Base-by-base conservation (phyloP, 30 jellyfish, hydroid and myxozoan species). In the Mastigias papua region DNA sequence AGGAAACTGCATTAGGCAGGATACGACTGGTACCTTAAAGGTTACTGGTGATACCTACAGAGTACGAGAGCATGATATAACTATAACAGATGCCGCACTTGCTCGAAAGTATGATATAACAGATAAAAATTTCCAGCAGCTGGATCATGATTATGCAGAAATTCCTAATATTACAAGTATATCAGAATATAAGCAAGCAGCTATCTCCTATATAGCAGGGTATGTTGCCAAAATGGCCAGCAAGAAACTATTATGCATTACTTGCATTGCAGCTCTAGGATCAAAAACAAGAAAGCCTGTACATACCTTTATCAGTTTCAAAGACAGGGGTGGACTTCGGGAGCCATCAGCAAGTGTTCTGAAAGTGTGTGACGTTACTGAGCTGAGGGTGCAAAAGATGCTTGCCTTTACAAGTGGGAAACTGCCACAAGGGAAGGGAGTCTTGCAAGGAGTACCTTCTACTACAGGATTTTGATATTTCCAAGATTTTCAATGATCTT, bases 251-350 rank as follows among this genome's bases (percentile, higher is more conserved):
- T 2, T 84, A 33, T 84, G 87, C 34, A n/a, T 65, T 23, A 30
- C 32, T 22, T 70, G 93, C 77, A 69, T 84, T 34, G 29, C 35
- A 19, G 88, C 87, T 16, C 81, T 84, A 25, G 93, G 88, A 13
- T 37, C 46, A 75, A 27, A 25, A 22, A 50, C 60, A 54, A 20
- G 2, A 21, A 11, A 73, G 32, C 19, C 28, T 13, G 57, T 27
- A 48, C 67, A 77, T 1, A 31, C 33, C 13, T 80, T 90, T 62
- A 63, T 90, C 31, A 65, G 65, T 21, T 51, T 82, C 50, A 90
- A 90, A 90, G 91, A 83, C 69, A 42, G 95, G 57, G 97, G 97
- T 22, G 95, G 97, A 11, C 51, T 90, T 13, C 20, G 82, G 37
- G 81, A 89, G 51, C 94, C 97, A 50, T 49, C 84, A 15, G 35